Base-by-base conservation (phyloP, 2,888 invertebrate genomes). In the Sericinus montela region DNA sequence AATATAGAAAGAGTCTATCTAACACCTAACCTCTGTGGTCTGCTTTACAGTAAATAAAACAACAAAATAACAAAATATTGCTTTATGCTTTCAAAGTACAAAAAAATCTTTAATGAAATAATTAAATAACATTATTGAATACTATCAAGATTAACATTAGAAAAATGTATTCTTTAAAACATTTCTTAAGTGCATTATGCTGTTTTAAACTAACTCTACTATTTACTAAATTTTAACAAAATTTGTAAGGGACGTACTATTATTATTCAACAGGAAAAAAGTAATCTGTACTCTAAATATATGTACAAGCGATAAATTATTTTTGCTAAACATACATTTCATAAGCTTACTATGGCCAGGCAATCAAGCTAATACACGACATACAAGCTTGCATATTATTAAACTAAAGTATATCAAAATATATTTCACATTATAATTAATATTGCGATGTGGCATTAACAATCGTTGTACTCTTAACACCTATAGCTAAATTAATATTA, bases 71-170 rank as follows among this genome's bases (percentile, higher is more conserved):
- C 38, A 54, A 54, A 50, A 54, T 54, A 52, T 81, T 78, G 75
- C 72, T 81, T 80, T 75, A 77, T 79, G 74, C 70, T 66, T 75
- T 70, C 56, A 68, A 75, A 69, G 65, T 80, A 79, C 65, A 80
- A 80, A 80, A 71, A 58, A 72, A 74, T 65, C 57, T 64, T 62
- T 32, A 32, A 11, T 32, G 32, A 10, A 66, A 67, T 54, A 52
- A 63, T 61, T 62, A 55, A 64, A 72, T 60, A 67, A 73, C 60
- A 67, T 63, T 63, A 70, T 63, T 64, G 57, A 77, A 65, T 54
- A 54, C 48, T 53, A 44, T 54, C 9, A 32, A 32, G 14, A 15
- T 29, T 42, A 57, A 64, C 59, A 58, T 60, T 58, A n/a, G n/a
- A n/a, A n/a, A n/a, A n/a, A n/a, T n/a, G n/a, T n/a, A 56, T 42